Evolutionary conservation across 2,113 vertebrate genomes (phyloP), one percentile per base, ranked within the genome.

Genomic region (Poeciliopsis prolifica): DNA sequence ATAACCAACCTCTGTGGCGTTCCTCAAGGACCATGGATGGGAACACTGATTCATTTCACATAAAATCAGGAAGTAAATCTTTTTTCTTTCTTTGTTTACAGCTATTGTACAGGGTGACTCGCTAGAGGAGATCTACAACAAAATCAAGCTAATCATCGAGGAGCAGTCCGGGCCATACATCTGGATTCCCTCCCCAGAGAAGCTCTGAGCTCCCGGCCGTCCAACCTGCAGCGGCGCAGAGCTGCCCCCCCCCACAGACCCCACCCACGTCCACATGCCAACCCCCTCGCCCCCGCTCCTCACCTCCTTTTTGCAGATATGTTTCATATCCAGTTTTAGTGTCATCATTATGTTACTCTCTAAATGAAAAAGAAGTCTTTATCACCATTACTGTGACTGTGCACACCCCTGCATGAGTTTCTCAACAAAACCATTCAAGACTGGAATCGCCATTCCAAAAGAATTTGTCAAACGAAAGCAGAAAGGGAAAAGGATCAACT

Each of bases 121-220:
- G 80, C 96, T 99, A 91, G 98, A 99, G 92, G 98, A 99, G 94
- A 98, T 99, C 92, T 99, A 99, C 96, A 99, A 96, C 96, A 99
- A 98, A 96, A 99, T 99, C 93, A 99, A 99, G 95, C 95, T 98
- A 90, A 98, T 99, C 94, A 99, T 99, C 37, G 98, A 99, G 94
- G 98, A 99, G 95, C 97, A 99, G 92, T 99, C 98, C 0, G 98
- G 97, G 85, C 97, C 98, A 89, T 99, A 98, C 94, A 99, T 99
- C 94, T 99, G 98, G 98, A 96, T 99, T 90, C 96, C 97, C 0
- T 99, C 98, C 92, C 94, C 97, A 89, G 98, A 99, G 94, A 99
- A 99, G 91, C 97, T 99, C 95, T 99, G 97, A 99, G 95, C 93
- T 92, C 87, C 87, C 88, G 89, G 84, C 87, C 90, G 91, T 87